Evolutionary conservation across 2,113 vertebrate genomes (phyloP).

Genomic region (Clarias gariepinus): DNA sequence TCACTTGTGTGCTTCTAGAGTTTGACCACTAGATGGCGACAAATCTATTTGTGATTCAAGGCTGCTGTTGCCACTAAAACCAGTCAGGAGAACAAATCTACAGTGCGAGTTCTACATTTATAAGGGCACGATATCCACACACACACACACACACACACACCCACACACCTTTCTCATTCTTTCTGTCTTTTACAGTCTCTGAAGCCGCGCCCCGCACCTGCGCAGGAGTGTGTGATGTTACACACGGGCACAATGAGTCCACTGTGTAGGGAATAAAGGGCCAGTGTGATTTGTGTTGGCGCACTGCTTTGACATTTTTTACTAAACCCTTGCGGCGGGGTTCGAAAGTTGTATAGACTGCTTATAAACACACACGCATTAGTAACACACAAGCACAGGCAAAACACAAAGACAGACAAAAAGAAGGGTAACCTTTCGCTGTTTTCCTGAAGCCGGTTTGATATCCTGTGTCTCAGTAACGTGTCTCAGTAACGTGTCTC

Average conservation of each 20-base stretch:
- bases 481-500: neutral
- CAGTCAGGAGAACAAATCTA: neutral
- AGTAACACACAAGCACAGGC: neutral
- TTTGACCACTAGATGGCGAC: slow-evolving; percentile 66
- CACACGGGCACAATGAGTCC: neutral
- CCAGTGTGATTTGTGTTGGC: neutral
- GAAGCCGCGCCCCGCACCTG: neutral
- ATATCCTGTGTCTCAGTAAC: neutral
- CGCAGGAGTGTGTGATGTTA: neutral
- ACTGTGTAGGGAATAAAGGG: neutral
- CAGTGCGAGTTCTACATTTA: neutral
- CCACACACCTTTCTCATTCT: neutral
- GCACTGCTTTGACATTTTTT: slow-evolving; percentile 3
- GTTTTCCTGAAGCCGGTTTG: neutral
- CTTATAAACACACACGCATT: neutral
- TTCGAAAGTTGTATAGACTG: neutral
- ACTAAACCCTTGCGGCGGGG: neutral
- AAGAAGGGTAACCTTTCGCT: neutral
- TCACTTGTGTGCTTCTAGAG: neutral
- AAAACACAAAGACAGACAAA: neutral
- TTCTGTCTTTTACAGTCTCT: neutral
- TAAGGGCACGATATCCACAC: neutral
- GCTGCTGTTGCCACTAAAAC: neutral
- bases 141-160: neutral
- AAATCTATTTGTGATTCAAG: slow-evolving; percentile 1